A percentile compares a stretch with the other conserved stretches of the same genome.
Conservation (phyloP, 2,113 vertebrate species). For the Vulpes ferrilata region DNA sequence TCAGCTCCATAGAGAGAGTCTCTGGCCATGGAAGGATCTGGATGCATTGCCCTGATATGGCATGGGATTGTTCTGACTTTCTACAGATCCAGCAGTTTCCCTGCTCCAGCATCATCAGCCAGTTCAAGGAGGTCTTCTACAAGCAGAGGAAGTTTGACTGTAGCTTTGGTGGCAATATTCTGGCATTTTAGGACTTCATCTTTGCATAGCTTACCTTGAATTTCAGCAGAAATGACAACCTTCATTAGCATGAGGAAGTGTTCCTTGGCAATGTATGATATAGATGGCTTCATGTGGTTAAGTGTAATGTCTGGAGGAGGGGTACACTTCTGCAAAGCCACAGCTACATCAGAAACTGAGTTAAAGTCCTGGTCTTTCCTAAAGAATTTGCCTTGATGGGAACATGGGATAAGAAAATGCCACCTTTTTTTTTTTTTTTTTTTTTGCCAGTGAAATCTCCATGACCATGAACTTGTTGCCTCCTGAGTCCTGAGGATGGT, state of each 20-base stretch:
- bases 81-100: background rate
- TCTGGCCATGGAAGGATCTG: background rate
- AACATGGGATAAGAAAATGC: background rate
- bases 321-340: background rate
- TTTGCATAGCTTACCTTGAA: background rate
- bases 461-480: background rate
- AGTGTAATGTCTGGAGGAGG: background rate
- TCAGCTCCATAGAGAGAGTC: background rate
- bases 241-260: background rate
- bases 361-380: background rate
- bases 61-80: background rate
- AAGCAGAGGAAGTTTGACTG: background rate
- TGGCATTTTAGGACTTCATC: background rate
- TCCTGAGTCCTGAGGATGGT: background rate
- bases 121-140: conserved; percentile 3
- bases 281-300: background rate
- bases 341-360: background rate
- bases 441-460: conserved; percentile 26
- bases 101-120: background rate
- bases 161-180: background rate
- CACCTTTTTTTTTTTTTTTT: fast-evolving
- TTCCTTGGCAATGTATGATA: background rate
- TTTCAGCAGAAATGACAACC: background rate
- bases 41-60: background rate
- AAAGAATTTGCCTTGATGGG: background rate